phyloP scores from a whole-genome alignment of 2,888 invertebrate genomes.

The Mythimna albipuncta region DNA sequence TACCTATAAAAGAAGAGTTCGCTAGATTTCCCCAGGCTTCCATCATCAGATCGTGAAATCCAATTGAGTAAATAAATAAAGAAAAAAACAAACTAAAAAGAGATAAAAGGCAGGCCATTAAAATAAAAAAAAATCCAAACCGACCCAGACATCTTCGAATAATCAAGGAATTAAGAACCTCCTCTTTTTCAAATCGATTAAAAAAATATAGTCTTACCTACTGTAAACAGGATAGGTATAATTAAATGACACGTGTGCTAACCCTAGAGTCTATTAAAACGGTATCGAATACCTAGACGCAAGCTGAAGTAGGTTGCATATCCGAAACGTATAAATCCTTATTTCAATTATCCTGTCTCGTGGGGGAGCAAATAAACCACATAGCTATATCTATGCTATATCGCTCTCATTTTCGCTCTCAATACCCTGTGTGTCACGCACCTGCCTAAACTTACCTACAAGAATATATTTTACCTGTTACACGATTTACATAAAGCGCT shows the following conservation, averaged over 20 bases:
- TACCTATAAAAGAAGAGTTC: too few relatives aligned
- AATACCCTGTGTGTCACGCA: conserved; percentile 72
- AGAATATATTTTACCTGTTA: conserved; percentile 60
- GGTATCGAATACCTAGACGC: conserved; percentile 54
- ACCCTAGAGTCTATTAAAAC: conserved; percentile 52
- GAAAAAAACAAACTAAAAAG: too few relatives aligned
- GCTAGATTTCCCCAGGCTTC: too few relatives aligned
- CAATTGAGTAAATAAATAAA: too few relatives aligned
- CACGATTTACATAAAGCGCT: conserved; percentile 63
- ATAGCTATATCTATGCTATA: conserved; percentile 76
- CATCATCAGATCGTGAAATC: too few relatives aligned
- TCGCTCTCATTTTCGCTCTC: conserved; percentile 83
- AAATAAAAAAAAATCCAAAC: too few relatives aligned
- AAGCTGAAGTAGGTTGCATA: conserved; percentile 77
- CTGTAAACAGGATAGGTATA: conserved; percentile 12
- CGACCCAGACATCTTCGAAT: too few relatives aligned
- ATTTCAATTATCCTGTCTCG: conserved; percentile 87
- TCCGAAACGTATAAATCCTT: conserved; percentile 86
- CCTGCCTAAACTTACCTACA: conserved; percentile 69
- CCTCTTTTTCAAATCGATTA: too few relatives aligned
- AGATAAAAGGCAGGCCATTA: too few relatives aligned
- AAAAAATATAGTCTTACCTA: neutral
- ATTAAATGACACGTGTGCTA: conserved; percentile 20
- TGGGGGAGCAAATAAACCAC: conserved; percentile 83
- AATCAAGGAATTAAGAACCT: too few relatives aligned